Conservation (phyloP, 2,797 vertebrate genomes). For the Ciconia nigra region DNA sequence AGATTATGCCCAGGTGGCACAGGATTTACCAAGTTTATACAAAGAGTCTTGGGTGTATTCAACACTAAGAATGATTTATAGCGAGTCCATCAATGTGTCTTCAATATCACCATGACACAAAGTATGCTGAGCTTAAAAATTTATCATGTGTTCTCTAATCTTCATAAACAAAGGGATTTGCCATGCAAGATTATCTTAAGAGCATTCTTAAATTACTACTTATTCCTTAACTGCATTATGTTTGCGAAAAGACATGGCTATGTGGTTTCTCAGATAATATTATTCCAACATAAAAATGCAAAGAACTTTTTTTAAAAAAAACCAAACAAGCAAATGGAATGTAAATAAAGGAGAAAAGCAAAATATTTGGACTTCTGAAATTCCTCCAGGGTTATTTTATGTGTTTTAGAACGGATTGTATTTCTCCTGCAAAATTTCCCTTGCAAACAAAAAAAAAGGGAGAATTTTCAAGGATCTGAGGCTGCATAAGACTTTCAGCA, state of each 20-base stretch:
- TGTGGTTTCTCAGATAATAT: conserved; percentile 9
- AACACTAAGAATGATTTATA: neutral
- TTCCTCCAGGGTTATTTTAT: neutral
- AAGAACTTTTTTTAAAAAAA: neutral
- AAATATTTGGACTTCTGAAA: conserved; percentile 33
- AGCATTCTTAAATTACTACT: conserved; percentile 4
- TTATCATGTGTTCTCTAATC: neutral
- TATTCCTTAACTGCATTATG: neutral
- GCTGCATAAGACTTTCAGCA: neutral
- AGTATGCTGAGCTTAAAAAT: neutral
- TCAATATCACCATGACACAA: neutral
- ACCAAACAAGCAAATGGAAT: conserved; percentile 25
- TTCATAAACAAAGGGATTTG: conserved; percentile 32
- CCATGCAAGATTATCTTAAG: conserved; percentile 9
- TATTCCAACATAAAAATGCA: neutral
- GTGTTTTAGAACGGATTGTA: neutral
- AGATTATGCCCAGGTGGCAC: neutral
- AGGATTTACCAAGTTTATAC: neutral
- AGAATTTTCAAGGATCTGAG: neutral
- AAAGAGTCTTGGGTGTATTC: neutral
- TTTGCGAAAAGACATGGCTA: conserved; percentile 4
- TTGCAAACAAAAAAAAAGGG: neutral
- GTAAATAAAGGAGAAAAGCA: conserved; percentile 23
- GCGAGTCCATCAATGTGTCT: neutral
- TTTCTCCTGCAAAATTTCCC: neutral